Base-by-base conservation (phyloP, 2,888 invertebrate genomes). In the Tholera decimalis region DNA sequence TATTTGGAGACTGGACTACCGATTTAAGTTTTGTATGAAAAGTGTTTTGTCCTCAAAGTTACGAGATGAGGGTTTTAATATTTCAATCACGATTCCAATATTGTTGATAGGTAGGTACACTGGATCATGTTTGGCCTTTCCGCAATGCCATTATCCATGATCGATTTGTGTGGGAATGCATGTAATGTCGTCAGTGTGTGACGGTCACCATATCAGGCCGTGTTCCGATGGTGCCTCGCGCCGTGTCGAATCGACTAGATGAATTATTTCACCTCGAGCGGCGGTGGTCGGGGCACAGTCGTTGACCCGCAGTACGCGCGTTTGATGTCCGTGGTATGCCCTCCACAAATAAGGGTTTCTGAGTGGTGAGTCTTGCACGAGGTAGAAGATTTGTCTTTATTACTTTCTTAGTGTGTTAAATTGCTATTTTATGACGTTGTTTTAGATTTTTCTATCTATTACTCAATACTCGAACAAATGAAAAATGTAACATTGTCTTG, bases 261-360 rank as follows among this genome's bases (percentile, higher is more conserved):
- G 88, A 89, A 89, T 89, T 91, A 89, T 91, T 90, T 88, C 85
- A 86, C 86, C 86, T 87, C 86, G 73, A 80, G 71, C 73, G 73
- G 77, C 82, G 85, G 82, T 82, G 82, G 80, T 73, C 76, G 73
- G 83, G 83, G 65, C 80, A 84, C 89, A 92, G 93, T 92, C 94
- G 92, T 92, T 94, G 93, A 93, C 94, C 93, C 86, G 80, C 79
- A 77, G 71, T 81, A 83, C 78, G 83, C 80, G 81, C 84, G 83
- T 78, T 82, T 82, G 73, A 83, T 86, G 81, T 82, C 84, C 84
- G 82, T 82, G 79, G 67, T 69, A 78, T 83, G 83, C 85, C 87
- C 84, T 80, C 76, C 57, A 80, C 80, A 75, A 81, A 76, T 76
- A 84, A 81, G 83, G 83, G 80, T 72, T 75, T 72, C 43, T 63